A percentile compares a stretch with the other conserved stretches of the same genome.
phyloP scores from a whole-genome alignment of 2,888 invertebrate species.

The Sturmia bella region DNA sequence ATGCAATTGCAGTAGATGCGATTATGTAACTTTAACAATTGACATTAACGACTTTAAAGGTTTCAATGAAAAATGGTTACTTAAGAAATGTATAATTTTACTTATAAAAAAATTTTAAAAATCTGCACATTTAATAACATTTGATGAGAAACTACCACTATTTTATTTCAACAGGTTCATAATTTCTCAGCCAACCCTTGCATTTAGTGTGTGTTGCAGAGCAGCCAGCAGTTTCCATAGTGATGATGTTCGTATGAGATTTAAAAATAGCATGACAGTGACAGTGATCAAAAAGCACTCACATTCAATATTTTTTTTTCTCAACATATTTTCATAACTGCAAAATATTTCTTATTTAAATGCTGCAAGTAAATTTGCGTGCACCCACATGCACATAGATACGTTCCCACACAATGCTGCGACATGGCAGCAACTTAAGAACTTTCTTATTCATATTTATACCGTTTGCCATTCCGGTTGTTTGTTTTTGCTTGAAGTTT shows the following conservation, averaged over 20 bases:
- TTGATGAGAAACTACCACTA: too few relatives aligned
- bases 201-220: not conserved
- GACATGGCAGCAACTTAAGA: not conserved
- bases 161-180: too few relatives aligned
- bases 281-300: conserved; percentile 66
- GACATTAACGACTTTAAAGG: too few relatives aligned
- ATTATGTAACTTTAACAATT: too few relatives aligned
- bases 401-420: not conserved
- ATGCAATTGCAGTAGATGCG: too few relatives aligned
- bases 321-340: conserved; percentile 43
- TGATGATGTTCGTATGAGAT: conserved; percentile 38
- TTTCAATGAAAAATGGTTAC: too few relatives aligned
- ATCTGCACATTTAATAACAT: too few relatives aligned
- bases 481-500: conserved; percentile 46
- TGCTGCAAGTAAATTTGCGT: not conserved
- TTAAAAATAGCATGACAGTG: conserved; percentile 30
- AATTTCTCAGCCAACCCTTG: not conserved
- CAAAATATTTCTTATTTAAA: conserved; percentile 23
- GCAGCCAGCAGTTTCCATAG: conserved; percentile 6
- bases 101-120: too few relatives aligned
- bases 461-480: conserved; percentile 61
- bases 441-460: conserved; percentile 48
- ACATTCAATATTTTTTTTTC: conserved; percentile 16
- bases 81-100: too few relatives aligned
- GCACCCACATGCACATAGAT: not conserved